phyloP scores from a whole-genome alignment of 2,113 vertebrate genomes.

The Nothobranchius kuhntae region DNA sequence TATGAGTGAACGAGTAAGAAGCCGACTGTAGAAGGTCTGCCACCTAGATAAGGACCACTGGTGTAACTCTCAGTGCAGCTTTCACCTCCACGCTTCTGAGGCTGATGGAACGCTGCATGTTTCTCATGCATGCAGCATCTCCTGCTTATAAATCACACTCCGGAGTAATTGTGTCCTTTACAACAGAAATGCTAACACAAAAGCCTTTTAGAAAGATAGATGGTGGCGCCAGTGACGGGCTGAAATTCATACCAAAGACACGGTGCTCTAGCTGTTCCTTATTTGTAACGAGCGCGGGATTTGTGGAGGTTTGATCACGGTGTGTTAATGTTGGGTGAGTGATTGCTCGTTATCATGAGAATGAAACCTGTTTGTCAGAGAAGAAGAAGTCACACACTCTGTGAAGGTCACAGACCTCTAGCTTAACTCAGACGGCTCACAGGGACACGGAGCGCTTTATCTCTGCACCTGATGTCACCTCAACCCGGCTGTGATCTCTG shows the following conservation, averaged over 20 bases:
- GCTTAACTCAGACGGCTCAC: constrained; percentile 43
- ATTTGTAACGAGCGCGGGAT: constrained; percentile 21
- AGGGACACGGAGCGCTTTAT: constrained; percentile 34
- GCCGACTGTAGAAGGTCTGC: neutral
- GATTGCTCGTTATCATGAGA: constrained; percentile 28
- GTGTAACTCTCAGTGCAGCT: neutral
- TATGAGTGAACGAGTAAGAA: neutral
- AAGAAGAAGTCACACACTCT: constrained; percentile 38
- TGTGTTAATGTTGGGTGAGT: constrained; percentile 21
- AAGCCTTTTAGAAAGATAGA: neutral
- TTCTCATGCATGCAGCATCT: neutral
- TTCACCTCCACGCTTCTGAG: neutral
- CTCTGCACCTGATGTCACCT: constrained; percentile 9
- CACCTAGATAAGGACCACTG: neutral
- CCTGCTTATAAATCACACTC: neutral
- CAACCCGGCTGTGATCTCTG: constrained; percentile 36
- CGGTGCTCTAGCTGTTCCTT: neutral
- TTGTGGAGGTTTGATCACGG: constrained; percentile 16
- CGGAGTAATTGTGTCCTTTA: neutral
- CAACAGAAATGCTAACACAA: neutral
- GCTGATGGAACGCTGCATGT: neutral
- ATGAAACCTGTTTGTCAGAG: constrained; percentile 42
- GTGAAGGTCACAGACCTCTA: constrained; percentile 44
- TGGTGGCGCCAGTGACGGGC: neutral
- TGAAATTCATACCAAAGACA: neutral